Base-by-base conservation (phyloP, 2,113 vertebrate genomes). In the Eudyptes chrysolophus region DNA sequence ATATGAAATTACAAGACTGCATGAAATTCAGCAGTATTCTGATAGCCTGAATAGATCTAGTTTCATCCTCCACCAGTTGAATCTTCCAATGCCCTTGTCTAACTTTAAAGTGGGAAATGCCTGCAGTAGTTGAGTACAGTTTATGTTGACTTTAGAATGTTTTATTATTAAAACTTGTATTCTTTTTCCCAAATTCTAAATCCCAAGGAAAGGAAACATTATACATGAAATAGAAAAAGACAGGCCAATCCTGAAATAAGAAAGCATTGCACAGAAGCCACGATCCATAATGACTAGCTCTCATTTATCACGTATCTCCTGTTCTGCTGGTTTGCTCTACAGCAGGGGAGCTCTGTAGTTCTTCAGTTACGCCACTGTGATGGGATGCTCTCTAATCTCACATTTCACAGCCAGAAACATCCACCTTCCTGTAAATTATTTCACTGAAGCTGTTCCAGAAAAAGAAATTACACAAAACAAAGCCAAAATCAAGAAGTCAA, bases 71-170 rank as follows among this genome's bases (percentile, higher is more conserved):
- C 30, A 69, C 4, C n/a, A n/a, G 10, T 0, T 44, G 46, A 44
- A n/a, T 25, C 8, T 52, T 85, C 46, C 30, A 61, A 4, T 18
- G 29, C 3, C 40, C 21, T 74, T 38, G 18, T 16, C 22, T 77
- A 36, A 34, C 21, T 46, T 51, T n/a, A 34, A 87, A 49, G n/a
- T 2, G 22, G 27, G 46, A 84, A 84, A 84, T 21, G 34, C 10
- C 36, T 82, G 36, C 8, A 80, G 49, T 13, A 4, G 0, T 8
- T 36, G 3, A 24, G 5, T 24, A 42, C 0, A 2, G 7, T 65
- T 91, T 38, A 46, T 30, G 3, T 11, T 80, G 13, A 20, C 20
- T 65, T 62, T 32, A 75, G 57, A 55, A 19, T 17, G 1, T 32
- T 60, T 38, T 32, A 17, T 25, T 30, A 34, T 26, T 29, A 66